Evolutionary conservation across 2,797 vertebrate genomes (phyloP).

Genomic region (Zalophus californianus): DNA sequence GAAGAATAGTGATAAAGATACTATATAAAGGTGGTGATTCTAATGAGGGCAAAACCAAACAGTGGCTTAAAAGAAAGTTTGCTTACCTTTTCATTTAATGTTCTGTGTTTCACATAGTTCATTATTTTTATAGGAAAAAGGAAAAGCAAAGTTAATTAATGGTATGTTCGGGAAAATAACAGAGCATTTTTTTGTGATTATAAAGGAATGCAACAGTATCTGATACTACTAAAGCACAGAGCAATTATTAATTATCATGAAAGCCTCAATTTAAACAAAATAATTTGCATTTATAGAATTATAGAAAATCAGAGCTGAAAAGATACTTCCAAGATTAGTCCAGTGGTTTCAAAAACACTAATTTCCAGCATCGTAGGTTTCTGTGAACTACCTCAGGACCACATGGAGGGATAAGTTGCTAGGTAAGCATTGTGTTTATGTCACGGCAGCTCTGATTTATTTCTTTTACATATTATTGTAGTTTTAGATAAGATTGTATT

Average conservation of each 20-base stretch:
- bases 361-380: neutral
- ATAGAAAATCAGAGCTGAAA: neutral
- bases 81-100: constrained; percentile 15
- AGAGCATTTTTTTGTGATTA: constrained; percentile 33
- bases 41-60: neutral
- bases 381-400: neutral
- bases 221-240: constrained; percentile 33
- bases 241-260: constrained; percentile 6
- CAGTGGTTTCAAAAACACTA: neutral
- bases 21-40: neutral
- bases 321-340: neutral
- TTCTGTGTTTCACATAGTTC: constrained; percentile 17
- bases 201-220: neutral
- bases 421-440: constrained; percentile 2
- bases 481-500: neutral
- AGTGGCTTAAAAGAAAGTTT: neutral
- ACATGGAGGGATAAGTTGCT: neutral
- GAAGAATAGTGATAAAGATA: constrained; percentile 6
- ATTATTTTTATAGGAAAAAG: constrained; percentile 46
- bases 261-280: constrained; percentile 16
- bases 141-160: constrained; percentile 30
- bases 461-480: neutral
- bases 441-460: neutral
- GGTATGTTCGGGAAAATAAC: constrained; percentile 49
- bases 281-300: constrained; percentile 4